Evolutionary conservation across 1,140 invertebrate species (phyloP), one percentile per base, ranked within the genome.

Genomic region (Atopsyche davidsoni): DNA sequence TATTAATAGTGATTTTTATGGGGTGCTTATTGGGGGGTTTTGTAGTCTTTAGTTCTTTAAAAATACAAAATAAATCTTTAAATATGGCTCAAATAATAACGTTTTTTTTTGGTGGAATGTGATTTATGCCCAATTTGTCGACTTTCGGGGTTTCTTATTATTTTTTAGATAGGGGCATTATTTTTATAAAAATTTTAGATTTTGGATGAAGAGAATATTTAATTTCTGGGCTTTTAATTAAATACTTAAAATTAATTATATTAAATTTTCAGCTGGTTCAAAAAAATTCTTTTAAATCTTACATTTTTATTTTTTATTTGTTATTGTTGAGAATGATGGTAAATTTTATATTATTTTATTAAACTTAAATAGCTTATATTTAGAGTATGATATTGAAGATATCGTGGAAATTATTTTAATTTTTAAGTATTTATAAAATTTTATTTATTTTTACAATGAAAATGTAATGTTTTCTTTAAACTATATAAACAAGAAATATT

Each of bases 361-460:
- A n/a, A n/a, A n/a, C n/a, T n/a, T n/a, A 73, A 68, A 70, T 79
- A 77, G 75, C 76, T 78, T 78, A 78, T 67, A n/a, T 42, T 52
- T 64, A 78, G 72, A 77, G 74, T 62, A 60, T 72, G 64, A 75
- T 70, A 75, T 69, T 79, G 76, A 78, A 78, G 73, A 74, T 76
- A 70, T 76, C 75, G 53, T 51, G 52, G 60, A 41, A 31, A 52
- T 54, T 46, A 44, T 43, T 51, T 58, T 47, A 48, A 24, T 44
- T 47, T 34, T 52, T 60, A 59, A 41, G 51, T 53, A 58, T 59
- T 59, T 67, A 63, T 64, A 65, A n/a, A n/a, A n/a, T n/a, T n/a
- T n/a, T n/a, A n/a, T n/a, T 64, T 70, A 68, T 64, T 70, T 69
- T 72, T 75, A 73, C 71, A 74, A 64, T 78, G 75, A 77, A 78